Base-by-base conservation (phyloP, 35 echinoderm and acorn worm genomes). In the Nesometra sesokonis region DNA sequence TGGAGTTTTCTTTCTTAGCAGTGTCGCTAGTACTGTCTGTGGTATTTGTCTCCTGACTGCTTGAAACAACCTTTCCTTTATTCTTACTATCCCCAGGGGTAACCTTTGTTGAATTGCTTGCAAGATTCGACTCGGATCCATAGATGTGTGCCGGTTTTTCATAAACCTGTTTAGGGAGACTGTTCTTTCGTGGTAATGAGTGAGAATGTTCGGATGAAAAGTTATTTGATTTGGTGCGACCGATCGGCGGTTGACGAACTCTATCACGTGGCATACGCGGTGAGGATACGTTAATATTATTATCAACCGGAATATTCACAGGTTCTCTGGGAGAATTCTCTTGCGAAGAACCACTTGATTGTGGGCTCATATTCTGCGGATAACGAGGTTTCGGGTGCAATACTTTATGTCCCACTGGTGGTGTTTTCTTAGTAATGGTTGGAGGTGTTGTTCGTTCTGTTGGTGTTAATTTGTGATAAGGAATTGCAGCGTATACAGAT, bases 1-100 rank as follows among this genome's bases (percentile, higher is more conserved):
- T 90, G 4, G 96, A 99, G 79, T 93, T 91, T 77, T 99, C 93
- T 36, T 93, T 93, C 52, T 93, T 93, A 5, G 40, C 47, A 19
- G 36, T n/a, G 37, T 90, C 88, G 21, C 23, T 67, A 67, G 52
- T 19, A 67, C 23, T 67, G 23, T 67, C 52, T 67, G 52, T 19
- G 8, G 9, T 27, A 27, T 82, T 46, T 30, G 21, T 27, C 31
- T 77, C 37, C n/a, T 30, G 34, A 40, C 76, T 85, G 21, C 77
- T 84, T n/a, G 88, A 52, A 29, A 47, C 79, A 5, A 88, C 17
- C 29, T 89, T 89, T 32, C 84, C 88, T 8, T 67, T 67, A 27
- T 27, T 27, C 21, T 67, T 67, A 27, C 52, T 3, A 67, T 67
- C 52, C 8, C 52, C 52, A 27, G 52, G 52, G 8, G 52, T 67